Conservation (phyloP, 2,113 vertebrate species). For the Turdus rufiventris region DNA sequence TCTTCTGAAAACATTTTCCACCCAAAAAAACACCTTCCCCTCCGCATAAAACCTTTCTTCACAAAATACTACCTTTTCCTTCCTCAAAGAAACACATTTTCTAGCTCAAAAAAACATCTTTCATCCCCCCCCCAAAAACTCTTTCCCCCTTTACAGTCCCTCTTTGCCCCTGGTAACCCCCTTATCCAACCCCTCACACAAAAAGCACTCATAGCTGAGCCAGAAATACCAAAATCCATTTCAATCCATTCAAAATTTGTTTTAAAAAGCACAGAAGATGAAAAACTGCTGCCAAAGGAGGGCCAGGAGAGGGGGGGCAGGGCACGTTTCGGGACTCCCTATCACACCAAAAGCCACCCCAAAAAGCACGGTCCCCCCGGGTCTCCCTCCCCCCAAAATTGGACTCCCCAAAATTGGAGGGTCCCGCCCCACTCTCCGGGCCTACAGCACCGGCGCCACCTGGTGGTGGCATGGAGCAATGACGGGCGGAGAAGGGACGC, state of each 20-base stretch:
- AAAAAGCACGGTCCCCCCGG: too few relatives aligned
- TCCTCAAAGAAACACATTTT: background rate
- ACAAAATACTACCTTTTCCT: background rate
- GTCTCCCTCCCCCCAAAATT: background rate
- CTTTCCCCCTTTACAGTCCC: rapidly evolving
- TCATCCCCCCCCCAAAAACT: rapidly evolving
- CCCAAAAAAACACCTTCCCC: rapidly evolving
- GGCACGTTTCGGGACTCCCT: too few relatives aligned
- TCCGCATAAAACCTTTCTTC: background rate
- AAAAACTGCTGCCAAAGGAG: background rate
- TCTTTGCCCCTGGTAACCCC: background rate
- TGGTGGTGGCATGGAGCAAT: rapidly evolving
- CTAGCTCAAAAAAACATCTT: background rate
- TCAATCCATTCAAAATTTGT: background rate
- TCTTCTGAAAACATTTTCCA: background rate
- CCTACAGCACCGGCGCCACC: background rate
- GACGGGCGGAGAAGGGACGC: background rate
- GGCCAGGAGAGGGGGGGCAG: background rate
- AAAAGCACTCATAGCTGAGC: background rate
- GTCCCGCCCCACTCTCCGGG: rapidly evolving
- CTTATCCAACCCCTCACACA: rapidly evolving
- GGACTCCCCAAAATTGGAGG: background rate
- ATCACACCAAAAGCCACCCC: background rate
- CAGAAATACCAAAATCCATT: background rate
- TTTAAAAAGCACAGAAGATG: background rate